Base-by-base conservation (phyloP, 2,888 invertebrate genomes). In the Cartodere bifasciata region DNA sequence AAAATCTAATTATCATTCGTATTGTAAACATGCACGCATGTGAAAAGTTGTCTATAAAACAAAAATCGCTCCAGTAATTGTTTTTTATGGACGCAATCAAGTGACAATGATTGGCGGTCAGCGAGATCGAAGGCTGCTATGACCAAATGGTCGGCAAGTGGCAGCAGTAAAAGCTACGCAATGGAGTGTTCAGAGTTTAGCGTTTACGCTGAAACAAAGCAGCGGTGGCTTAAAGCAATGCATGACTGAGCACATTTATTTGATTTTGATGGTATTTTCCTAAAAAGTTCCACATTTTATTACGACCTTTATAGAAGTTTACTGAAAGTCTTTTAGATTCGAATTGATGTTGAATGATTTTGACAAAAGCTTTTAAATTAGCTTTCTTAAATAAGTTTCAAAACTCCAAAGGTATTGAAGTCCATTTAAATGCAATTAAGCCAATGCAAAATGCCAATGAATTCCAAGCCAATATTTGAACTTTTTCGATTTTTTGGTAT, bases 181-280 rank as follows among this genome's bases (percentile, higher is more conserved):
- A 45, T 47, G 47, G 48, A 39, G 46, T 44, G 47, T 45, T 43
- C 37, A 45, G 40, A n/a, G n/a, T n/a, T n/a, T n/a, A n/a, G n/a
- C 47, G 47, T 45, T 46, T 48, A 46, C 44, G 39, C 39, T 43
- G 48, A 44, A 45, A 45, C 46, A 46, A 45, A 45, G 45, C 45
- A 38, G 37, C 34, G 40, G 43, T 39, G 41, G 44, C 42, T 43
- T 42, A 42, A 46, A 44, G 41, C 44, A 47, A 45, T 47, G 48
- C 47, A 45, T 46, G 47, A 46, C 46, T 46, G 46, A 38, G 42
- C 48, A 39, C 46, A 45, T 48, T 49, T 48, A 48, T 47, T 47
- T 44, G 44, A 49, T 48, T 49, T 44, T 40, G 39, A 34, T 41
- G 42, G 47, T 45, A 47, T 48, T 44, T 45, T 36, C 32, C n/a